Evolutionary conservation across 2,888 invertebrate species (phyloP), one percentile per base, ranked within the genome.

Genomic region (Byasa hedistus): DNA sequence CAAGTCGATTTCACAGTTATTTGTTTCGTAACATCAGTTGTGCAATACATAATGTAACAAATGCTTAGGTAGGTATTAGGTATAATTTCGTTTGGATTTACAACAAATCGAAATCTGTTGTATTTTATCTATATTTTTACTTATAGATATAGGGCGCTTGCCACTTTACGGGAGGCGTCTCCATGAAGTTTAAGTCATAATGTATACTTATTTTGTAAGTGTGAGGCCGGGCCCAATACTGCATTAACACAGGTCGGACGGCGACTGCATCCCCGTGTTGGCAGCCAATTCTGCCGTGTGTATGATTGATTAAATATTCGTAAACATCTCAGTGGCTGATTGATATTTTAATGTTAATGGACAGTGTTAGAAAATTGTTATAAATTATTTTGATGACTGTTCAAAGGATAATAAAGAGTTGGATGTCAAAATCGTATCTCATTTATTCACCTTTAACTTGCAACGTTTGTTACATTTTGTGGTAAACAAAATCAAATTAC

Each of bases 301-400:
- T 87, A 84, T 80, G 81, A 84, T 78, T 84, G 85, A 85, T 80
- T 83, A 81, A 75, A 36, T 39, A 57, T 83, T n/a, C 85, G 79
- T 81, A 73, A 88, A 85, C 89, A 90, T 89, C 89, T 90, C 89
- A 87, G 88, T 89, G 91, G 87, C 84, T 89, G 90, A 88, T 86
- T 90, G 89, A 83, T 84, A 83, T 85, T 87, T 88, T 86, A 85
- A 90, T 91, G 89, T 90, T 90, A 85, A 89, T 88, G 88, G 86
- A 89, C 91, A 91, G 91, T 91, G 91, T 91, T 91, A 91, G 91
- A 91, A 92, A 92, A 91, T 92, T 91, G 92, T 92, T 92, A 92
- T 92, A 92, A 92, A 92, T 92, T 92, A 92, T 92, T 92, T 92
- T 92, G 92, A 92, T 92, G 92, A 92, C 92, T 92, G 92, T 92